Evolutionary conservation across 2,113 vertebrate genomes (phyloP), one percentile per base, ranked within the genome.

Genomic region (Empidonax alnorum): DNA sequence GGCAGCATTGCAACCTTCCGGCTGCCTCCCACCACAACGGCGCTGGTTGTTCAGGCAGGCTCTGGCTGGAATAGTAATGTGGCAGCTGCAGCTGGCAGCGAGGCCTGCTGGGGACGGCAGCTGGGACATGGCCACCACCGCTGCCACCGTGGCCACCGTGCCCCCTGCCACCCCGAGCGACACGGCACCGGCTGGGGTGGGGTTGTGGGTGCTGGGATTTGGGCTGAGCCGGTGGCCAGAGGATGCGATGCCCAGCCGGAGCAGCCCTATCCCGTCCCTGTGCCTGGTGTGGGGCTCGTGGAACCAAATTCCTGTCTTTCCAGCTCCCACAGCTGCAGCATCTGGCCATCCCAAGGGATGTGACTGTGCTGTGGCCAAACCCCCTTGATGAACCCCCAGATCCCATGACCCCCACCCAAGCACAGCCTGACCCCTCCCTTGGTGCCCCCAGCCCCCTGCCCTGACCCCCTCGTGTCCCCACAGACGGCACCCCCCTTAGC

Each of bases 401-500:
- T 35, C 14, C 59, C 20, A 3, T 8, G 14, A 44, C 8, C 25
- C 28, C 53, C 9, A 6, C 27, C 5, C 0, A 2, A 3, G 35
- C 19, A 16, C 52, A 62, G 10, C 62, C 63, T n/a, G 56, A 8
- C 8, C 39, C 44, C 12, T 44, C 49, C 39, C 24, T 0, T 0
- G 0, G 20, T 31, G 7, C 7, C 20, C 46, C 52, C 47, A 47
- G n/a, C 20, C 9, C 37, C 35, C 41, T 44, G 76, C 33, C 30
- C 56, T 97, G 65, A 96, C 33, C 52, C 33, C 63, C 49, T 35
- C 3, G 11, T 81, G 96, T 82, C 97, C 98, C 97, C 76, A 89
- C 98, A 99, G 99, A 99, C 98, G 99, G 98, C 73, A 98, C 98
- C 90, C 98, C 98, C 24, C 98, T 99, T 96, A 98, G 98, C 3